Evolutionary conservation across 2,113 vertebrate species (phyloP).

Genomic region (Myotis davidii): DNA sequence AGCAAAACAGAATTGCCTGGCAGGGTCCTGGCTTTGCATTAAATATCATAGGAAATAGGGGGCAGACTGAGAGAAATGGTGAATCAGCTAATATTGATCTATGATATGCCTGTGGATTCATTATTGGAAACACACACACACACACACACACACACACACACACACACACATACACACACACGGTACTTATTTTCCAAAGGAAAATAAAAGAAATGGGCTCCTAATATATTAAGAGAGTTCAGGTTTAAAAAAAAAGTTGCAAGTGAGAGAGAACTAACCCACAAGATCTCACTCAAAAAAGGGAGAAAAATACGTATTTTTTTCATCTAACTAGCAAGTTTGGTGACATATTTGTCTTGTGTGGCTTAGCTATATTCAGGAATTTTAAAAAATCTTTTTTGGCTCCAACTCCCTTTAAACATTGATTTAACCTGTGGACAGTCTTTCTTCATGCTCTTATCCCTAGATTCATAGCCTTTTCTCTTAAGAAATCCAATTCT

Average conservation of each 20-base stretch:
- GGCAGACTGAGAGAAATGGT: not conserved
- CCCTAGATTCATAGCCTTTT: not conserved
- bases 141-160: too few relatives aligned
- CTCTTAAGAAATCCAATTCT: not conserved
- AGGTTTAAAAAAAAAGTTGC: not conserved
- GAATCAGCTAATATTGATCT: not conserved
- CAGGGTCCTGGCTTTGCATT: not conserved
- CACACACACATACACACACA: not conserved
- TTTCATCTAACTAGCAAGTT: not conserved
- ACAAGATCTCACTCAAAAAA: not conserved
- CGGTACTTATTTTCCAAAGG: not conserved
- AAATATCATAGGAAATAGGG: not conserved
- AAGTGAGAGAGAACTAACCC: not conserved
- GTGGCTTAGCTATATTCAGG: not conserved
- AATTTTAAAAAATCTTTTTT: not conserved
- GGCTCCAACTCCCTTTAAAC: not conserved
- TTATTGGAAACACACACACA: not conserved
- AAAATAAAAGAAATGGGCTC: not conserved
- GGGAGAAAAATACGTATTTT: not conserved
- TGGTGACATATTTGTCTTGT: not conserved
- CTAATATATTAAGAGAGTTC: not conserved
- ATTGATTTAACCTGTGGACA: constrained; percentile 20
- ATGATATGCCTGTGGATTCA: not conserved
- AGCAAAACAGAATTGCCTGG: not conserved
- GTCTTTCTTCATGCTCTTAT: not conserved